Conservation (phyloP, 2,113 vertebrate species). For the Hydrolagus affinis region DNA sequence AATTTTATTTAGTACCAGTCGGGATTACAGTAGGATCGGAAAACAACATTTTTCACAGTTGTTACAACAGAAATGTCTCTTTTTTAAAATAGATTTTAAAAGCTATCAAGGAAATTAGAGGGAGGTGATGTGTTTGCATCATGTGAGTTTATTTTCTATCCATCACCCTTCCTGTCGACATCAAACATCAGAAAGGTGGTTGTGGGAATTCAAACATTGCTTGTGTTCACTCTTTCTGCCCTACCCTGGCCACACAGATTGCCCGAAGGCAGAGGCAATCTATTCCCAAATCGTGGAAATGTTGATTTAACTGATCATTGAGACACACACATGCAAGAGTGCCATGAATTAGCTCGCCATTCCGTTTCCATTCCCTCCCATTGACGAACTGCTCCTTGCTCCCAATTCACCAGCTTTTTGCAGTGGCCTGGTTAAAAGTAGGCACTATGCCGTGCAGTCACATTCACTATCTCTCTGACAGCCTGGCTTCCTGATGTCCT, state of each 20-base stretch:
- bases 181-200: constrained; percentile 15
- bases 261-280: background rate
- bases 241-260: background rate
- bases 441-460: no score
- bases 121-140: background rate
- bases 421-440: background rate
- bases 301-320: background rate
- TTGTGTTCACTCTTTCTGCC: background rate
- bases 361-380: background rate
- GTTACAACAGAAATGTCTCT: background rate
- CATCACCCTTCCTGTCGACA: background rate
- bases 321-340: background rate
- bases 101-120: background rate
- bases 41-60: constrained; percentile 7
- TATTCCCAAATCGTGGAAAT: background rate
- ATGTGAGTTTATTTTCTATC: constrained; percentile 21
- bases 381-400: background rate
- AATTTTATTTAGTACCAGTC: constrained; percentile 8
- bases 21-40: background rate
- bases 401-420: background rate
- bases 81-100: background rate
- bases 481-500: no score
- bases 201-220: background rate
- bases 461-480: no score
- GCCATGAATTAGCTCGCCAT: background rate